A percentile compares a stretch with the other conserved stretches of the same genome.
These are phyloP conservation scores for Microchrysa polita DNA, from an alignment of 2,888 invertebrate species.

Conservation along the genomic window DNA sequence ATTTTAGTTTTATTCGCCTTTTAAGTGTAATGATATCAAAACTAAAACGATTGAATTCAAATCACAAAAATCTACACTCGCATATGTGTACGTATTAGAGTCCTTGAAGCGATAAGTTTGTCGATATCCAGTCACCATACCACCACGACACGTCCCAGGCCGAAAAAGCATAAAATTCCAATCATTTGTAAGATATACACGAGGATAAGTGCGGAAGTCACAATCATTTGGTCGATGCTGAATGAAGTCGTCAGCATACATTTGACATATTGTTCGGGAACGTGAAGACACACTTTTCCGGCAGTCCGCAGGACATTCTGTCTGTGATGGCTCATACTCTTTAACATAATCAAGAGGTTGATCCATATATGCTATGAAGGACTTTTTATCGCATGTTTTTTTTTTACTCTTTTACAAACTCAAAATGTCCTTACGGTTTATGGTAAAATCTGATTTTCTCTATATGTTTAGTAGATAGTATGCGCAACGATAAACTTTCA, in stretches of 20 bases:
- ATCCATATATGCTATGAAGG: conserved; percentile 9
- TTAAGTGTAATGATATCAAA: conserved; percentile 16
- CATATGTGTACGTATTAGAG: conserved; percentile 22
- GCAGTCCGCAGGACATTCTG: conserved; percentile 30
- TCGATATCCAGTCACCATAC: no score
- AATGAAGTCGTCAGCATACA: conserved; percentile 30
- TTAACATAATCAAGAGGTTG: neutral
- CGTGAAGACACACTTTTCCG: conserved; percentile 30
- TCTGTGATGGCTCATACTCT: conserved; percentile 3
- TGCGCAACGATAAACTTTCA: conserved; percentile 35
- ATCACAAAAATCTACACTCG: neutral
- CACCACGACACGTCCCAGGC: conserved; percentile 4
- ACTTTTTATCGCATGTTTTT: conserved; percentile 38
- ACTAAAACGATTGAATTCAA: conserved; percentile 36
- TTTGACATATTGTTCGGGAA: conserved; percentile 42
- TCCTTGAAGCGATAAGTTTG: conserved; percentile 15
- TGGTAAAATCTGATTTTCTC: conserved; percentile 36
- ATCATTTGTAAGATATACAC: conserved; percentile 31
- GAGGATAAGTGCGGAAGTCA: conserved; percentile 38
- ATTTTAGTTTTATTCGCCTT: neutral
- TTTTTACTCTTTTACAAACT: neutral
- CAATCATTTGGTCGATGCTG: conserved; percentile 36
- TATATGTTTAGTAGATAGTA: conserved; percentile 28
- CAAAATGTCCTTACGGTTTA: neutral
- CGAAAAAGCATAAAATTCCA: conserved; percentile 37